Base-by-base conservation (phyloP, 1,140 invertebrate species). In the Proctacanthus coquilletti region DNA sequence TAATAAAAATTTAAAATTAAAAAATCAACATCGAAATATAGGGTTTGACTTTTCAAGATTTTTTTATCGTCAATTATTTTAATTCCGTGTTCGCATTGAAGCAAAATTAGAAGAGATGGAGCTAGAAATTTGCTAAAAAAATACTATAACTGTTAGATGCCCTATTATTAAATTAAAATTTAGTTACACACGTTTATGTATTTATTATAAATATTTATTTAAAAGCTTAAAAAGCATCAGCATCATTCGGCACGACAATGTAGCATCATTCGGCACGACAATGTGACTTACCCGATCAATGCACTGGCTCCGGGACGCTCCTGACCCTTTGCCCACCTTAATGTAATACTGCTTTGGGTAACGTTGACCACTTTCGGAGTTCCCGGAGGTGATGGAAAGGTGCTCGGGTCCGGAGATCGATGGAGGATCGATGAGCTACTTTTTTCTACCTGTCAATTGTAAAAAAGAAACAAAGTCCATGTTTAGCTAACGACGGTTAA, bases 361-460 rank as follows among this genome's bases (percentile, higher is more conserved):
- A 78, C 70, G 55, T 91, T 91, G 10, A 80, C 65, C 2, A 86
- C 71, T 42, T 74, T 64, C 2, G 77, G 79, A 36, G 70, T 70
- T 27, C 68, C 67, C 1, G 87, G 88, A 19, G 82, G 70, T 23
- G 75, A 72, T 1, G 89, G 89, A 48, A 88, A 75, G 0, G 75
- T 71, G 9, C 75, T 74, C 3, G 79, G 70, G 51, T 89, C 80
- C 2, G 77, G 77, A 46, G 73, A 79, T 30, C 82, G 72, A 48
- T 82, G 80, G 39, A 87, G 69, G 20, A 68, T 71, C 5, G 70
- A 70, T 1, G 70, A 65, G 3, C 66, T 56, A 37, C 65, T 70
- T 38, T 52, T 63, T 43, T 66, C 69, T 38, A 71, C 73, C 20
- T 60, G 18, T 5, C 21, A 10, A 1, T 18, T 20, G 29, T 2